A percentile compares a stretch with the other conserved stretches of the same genome.
phyloP scores from a whole-genome alignment of 2,113 vertebrate genomes.

The Lamprotornis superbus region DNA sequence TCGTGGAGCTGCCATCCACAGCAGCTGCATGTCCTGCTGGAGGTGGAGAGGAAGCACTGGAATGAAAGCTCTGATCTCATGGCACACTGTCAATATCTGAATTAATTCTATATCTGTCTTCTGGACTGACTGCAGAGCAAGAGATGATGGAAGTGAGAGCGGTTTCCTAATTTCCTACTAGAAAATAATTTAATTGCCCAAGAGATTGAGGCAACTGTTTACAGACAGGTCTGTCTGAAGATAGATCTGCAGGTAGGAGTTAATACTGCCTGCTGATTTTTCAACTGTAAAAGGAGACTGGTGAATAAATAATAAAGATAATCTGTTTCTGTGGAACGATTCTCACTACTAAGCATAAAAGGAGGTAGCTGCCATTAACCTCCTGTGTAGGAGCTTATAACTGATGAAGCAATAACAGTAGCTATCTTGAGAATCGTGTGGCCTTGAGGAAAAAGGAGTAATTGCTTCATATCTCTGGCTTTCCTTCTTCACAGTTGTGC shows the following conservation, averaged over 20 bases:
- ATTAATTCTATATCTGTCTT: neutral
- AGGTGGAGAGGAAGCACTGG: neutral
- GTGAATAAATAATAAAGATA: neutral
- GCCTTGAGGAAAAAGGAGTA: neutral
- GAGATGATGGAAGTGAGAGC: neutral
- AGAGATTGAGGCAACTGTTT: neutral
- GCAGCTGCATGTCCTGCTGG: neutral
- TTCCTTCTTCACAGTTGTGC: neutral
- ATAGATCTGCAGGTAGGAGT: neutral
- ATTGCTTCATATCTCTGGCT: neutral
- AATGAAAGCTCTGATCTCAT: neutral
- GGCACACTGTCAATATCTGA: neutral
- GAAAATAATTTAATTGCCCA: neutral
- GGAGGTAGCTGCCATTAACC: neutral
- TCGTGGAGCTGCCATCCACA: fast-evolving
- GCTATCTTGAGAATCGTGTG: neutral
- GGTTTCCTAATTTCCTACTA: neutral
- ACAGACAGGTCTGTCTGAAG: neutral
- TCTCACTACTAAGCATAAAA: neutral
- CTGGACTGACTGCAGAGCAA: neutral
- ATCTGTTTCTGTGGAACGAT: neutral
- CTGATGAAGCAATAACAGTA: neutral
- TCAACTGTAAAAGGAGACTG: neutral
- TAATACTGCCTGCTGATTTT: neutral
- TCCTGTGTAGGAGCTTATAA: neutral